phyloP scores from a whole-genome alignment of 1,140 invertebrate species.

The Drosophila tsacasi region DNA sequence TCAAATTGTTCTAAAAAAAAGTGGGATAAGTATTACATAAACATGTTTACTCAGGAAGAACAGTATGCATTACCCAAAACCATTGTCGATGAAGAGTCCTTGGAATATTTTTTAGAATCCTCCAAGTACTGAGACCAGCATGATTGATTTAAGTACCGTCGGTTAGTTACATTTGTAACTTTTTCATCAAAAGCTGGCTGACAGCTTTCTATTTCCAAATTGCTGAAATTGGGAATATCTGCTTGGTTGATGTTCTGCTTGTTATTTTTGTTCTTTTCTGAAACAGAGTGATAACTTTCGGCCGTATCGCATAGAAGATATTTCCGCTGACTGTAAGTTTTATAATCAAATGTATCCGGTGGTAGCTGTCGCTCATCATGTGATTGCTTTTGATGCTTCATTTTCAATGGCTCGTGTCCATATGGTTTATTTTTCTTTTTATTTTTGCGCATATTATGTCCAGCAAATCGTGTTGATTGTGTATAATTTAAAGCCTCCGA shows the following conservation, averaged over 20 bases:
- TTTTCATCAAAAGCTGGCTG: conserved; percentile 4
- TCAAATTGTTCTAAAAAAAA: conserved; percentile 36
- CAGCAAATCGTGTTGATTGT: conserved; percentile 4
- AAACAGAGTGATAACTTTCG: conserved; percentile 12
- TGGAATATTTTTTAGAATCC: conserved; percentile 22
- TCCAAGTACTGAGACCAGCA: conserved; percentile 42
- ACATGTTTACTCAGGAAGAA: not conserved
- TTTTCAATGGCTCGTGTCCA: conserved; percentile 17
- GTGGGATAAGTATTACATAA: not conserved
- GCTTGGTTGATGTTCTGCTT: conserved; percentile 5
- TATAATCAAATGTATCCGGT: conserved; percentile 47
- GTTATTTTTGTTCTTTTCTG: conserved; percentile 27
- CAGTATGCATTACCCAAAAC: conserved; percentile 25
- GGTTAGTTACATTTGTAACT: not conserved
- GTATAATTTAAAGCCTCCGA: conserved; percentile 24
- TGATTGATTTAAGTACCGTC: conserved; percentile 23
- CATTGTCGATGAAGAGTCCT: conserved; percentile 15
- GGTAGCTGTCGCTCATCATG: conserved; percentile 41
- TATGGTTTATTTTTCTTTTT: conserved; percentile 38
- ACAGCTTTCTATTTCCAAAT: conserved; percentile 18
- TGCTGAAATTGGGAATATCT: conserved; percentile 30
- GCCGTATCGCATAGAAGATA: conserved; percentile 13
- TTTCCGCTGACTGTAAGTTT: conserved; percentile 36
- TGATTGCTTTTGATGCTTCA: conserved; percentile 26
- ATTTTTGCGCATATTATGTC: conserved; percentile 29